These are phyloP conservation scores for Protodeltote pygarga DNA, from an alignment of 2,888 invertebrate species.

Conservation along the genomic window DNA sequence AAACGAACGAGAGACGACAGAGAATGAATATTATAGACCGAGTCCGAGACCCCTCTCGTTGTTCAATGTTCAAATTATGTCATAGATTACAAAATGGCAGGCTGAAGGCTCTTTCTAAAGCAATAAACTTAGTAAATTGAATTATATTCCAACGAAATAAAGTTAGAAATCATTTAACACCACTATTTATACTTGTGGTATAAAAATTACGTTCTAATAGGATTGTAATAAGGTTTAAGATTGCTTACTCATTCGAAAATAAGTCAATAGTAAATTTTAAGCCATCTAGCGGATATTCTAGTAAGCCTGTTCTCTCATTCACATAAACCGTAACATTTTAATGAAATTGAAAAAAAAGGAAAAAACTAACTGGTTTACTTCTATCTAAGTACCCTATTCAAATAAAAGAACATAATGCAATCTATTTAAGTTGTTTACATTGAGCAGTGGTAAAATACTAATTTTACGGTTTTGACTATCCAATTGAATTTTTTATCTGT, in stretches of 20 bases:
- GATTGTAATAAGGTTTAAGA: fast-evolving
- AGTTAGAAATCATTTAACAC: not conserved
- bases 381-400: no score
- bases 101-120: fast-evolving
- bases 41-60: no score
- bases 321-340: no score
- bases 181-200: fast-evolving
- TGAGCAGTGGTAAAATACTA: no score
- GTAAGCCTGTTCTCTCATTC: not conserved
- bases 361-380: no score
- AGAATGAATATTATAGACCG: not conserved
- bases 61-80: slow-evolving; percentile 10
- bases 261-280: no score
- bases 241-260: not conserved
- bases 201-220: fast-evolving
- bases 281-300: not conserved
- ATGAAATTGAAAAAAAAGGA: no score
- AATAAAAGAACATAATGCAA: no score
- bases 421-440: no score
- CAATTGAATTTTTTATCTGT: slow-evolving; percentile 9
- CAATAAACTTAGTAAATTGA: not conserved
- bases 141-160: fast-evolving
- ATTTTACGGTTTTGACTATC: slow-evolving; percentile 15
- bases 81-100: not conserved
- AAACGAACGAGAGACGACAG: not conserved